Base-by-base conservation (phyloP, 2,113 vertebrate genomes). In the Ardeotis arabs region DNA sequence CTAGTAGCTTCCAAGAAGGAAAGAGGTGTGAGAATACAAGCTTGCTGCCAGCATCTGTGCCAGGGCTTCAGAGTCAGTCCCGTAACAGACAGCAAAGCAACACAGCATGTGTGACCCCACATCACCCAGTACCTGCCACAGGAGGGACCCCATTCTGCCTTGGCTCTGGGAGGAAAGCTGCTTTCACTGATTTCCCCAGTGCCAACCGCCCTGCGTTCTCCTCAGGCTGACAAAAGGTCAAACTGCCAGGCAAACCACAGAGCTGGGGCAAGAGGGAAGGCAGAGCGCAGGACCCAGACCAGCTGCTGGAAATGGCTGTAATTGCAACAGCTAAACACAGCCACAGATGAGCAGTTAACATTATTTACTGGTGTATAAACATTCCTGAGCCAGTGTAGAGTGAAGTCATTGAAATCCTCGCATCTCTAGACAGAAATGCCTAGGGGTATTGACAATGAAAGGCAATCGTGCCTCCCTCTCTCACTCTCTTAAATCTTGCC, bases 321-420 rank as follows among this genome's bases (percentile, higher is more conserved):
- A 93, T 52, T 82, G 81, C 84, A 87, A 58, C 66, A 92, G 76
- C 47, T 76, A 68, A 87, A 28, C 27, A 23, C 13, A 1, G 75
- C 58, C 93, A 94, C 81, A 91, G 70, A 82, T 49, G 84, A 92
- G 80, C 72, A 73, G 50, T 17, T 87, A 94, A 55, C 50, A 41
- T 90, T 93, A 91, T 93, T 94, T 91, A 89, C 78, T 85, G 79
- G 78, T 77, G 93, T 84, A 41, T 53, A 91, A 87, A 93, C 62
- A 85, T 62, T 41, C 33, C 84, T 2, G 1, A 84, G 58, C 45
- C 60, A 10, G 28, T 2, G 24, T 2, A 49, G 33, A 82, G 66
- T 53, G 84, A 9, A 68, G 39, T 56, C 62, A 12, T 9, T 82
- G 84, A 92, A 90, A 88, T 45, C 35, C 69, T 70, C 0, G 0